A percentile compares a stretch with the other conserved stretches of the same genome.
Conservation (phyloP, 2,113 vertebrate species). For the Sphaerodactylus townsendi region DNA sequence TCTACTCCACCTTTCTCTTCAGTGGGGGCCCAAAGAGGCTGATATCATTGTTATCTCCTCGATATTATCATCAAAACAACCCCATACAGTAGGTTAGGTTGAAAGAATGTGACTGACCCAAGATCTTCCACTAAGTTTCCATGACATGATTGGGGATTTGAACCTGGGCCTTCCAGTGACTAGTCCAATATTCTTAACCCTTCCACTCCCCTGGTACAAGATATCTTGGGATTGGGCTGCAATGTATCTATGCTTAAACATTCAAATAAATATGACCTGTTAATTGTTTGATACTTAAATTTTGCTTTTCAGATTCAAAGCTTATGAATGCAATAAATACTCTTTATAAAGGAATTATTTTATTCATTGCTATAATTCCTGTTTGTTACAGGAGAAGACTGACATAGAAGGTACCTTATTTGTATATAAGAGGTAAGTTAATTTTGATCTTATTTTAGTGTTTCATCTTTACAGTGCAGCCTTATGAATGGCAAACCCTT, state of each 20-base stretch:
- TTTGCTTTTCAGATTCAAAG: background rate
- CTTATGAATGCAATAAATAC: background rate
- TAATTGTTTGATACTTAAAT: background rate
- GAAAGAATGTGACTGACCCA: too few relatives aligned
- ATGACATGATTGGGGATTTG: too few relatives aligned
- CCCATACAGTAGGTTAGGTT: too few relatives aligned
- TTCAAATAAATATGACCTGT: background rate
- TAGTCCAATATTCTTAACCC: too few relatives aligned
- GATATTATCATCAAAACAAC: too few relatives aligned
- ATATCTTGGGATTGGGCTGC: background rate
- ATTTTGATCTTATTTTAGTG: background rate
- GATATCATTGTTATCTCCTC: too few relatives aligned
- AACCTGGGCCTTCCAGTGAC: too few relatives aligned
- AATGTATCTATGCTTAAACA: background rate
- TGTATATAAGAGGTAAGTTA: conserved; percentile 91
- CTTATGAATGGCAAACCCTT: background rate
- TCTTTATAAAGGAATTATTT: background rate
- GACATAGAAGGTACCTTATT: conserved; percentile 97
- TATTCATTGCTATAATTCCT: conserved; percentile 34
- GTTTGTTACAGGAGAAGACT: conserved; percentile 89
- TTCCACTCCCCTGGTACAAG: too few relatives aligned
- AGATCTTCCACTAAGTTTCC: too few relatives aligned
- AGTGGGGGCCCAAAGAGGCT: too few relatives aligned
- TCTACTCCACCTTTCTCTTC: too few relatives aligned
- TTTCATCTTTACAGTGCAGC: background rate